A percentile compares a stretch with the other conserved stretches of the same genome.
These are phyloP conservation scores for Ditula angustiorana DNA, from an alignment of 2,888 invertebrate species.

Conservation along the genomic window DNA sequence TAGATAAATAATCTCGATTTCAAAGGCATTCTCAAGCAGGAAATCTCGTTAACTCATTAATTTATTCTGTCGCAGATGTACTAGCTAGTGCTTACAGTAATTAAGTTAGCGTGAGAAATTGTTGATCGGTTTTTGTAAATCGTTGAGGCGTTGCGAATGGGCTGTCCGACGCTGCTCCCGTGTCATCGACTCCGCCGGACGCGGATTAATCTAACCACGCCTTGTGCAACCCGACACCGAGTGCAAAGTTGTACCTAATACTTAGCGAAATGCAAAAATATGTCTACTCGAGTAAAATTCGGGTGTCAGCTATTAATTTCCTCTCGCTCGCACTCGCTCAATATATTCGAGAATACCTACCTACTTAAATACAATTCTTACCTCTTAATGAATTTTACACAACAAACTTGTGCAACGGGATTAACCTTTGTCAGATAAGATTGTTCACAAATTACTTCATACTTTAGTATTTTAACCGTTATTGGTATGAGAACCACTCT, in stretches of 20 bases:
- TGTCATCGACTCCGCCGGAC: constrained; percentile 52
- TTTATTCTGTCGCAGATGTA: constrained; percentile 1
- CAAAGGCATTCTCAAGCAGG: neutral
- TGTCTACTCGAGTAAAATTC: neutral
- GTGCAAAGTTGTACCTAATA: neutral
- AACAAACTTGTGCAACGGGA: neutral
- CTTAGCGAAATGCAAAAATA: neutral
- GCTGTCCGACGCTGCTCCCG: constrained; percentile 55
- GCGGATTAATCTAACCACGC: constrained; percentile 3
- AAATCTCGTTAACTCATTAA: constrained; percentile 5
- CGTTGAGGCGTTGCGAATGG: constrained; percentile 71
- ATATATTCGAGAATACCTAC: neutral
- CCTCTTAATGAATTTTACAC: neutral
- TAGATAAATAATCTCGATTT: constrained; percentile 5
- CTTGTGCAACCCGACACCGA: neutral
- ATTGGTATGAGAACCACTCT: constrained; percentile 5
- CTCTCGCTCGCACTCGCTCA: neutral
- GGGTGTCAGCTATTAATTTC: neutral
- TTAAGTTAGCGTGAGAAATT: constrained; percentile 65
- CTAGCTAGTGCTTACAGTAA: constrained; percentile 43
- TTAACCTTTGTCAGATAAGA: neutral
- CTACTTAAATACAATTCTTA: neutral
- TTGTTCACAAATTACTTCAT: neutral
- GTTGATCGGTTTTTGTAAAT: constrained; percentile 59
- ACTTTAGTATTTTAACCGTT: constrained; percentile 4